phyloP scores from a whole-genome alignment of 2,888 invertebrate species.

The Tetragonula carbonaria region DNA sequence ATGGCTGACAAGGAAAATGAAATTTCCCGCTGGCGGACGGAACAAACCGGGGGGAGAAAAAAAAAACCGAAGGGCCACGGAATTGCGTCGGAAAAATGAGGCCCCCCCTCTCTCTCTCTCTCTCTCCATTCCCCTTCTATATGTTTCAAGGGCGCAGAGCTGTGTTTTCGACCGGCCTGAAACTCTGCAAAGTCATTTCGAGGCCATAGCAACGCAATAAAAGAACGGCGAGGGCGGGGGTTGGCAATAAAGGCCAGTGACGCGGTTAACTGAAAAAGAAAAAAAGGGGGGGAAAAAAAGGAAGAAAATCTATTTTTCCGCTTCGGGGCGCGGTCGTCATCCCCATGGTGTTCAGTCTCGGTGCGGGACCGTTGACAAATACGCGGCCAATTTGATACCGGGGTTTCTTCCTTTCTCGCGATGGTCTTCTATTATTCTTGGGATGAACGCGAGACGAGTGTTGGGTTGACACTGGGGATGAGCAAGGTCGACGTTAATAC shows the following conservation, averaged over 20 bases:
- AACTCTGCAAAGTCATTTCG: slow-evolving; percentile 48
- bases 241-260: slow-evolving; percentile 62
- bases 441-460: background rate
- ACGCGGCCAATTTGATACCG: slow-evolving; percentile 57
- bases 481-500: too few relatives aligned
- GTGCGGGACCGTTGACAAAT: slow-evolving; percentile 53
- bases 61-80: slow-evolving; percentile 29
- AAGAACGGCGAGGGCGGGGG: slow-evolving; percentile 34
- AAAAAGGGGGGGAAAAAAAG: background rate
- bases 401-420: background rate
- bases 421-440: background rate
- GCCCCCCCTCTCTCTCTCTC: background rate
- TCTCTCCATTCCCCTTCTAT: slow-evolving; percentile 16
- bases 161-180: slow-evolving; percentile 49
- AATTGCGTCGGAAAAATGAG: slow-evolving; percentile 47
- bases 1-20: slow-evolving; percentile 38
- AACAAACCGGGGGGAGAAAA: slow-evolving; percentile 11
- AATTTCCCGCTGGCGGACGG: slow-evolving; percentile 39
- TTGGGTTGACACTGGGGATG: background rate
- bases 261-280: slow-evolving; percentile 56
- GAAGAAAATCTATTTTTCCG: slow-evolving; percentile 43
- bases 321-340: slow-evolving; percentile 9
- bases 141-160: slow-evolving; percentile 41
- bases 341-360: slow-evolving; percentile 21
- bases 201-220: slow-evolving; percentile 51